These are phyloP conservation scores for Dusona sp. DNA, from an alignment of 2,888 invertebrate genomes.

Conservation along the genomic window DNA sequence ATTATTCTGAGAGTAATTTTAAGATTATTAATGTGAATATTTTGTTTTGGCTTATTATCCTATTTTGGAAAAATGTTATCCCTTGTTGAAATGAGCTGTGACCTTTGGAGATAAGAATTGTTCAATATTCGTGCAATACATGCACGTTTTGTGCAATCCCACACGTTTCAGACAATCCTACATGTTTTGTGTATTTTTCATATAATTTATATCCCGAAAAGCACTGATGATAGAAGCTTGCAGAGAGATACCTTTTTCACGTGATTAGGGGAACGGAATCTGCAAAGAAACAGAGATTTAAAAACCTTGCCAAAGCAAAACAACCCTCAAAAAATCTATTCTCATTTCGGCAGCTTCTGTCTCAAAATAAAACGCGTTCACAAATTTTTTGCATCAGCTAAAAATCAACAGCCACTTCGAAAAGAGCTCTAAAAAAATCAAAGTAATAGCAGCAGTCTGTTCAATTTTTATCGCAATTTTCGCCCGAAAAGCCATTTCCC, in stretches of 20 bases:
- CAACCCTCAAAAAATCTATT: too few relatives aligned
- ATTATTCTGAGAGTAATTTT: neutral
- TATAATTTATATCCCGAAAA: slow-evolving; percentile 3
- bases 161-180: neutral
- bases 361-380: neutral
- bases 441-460: neutral
- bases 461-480: slow-evolving; percentile 16
- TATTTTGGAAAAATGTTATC: neutral
- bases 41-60: neutral
- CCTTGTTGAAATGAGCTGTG: neutral
- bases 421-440: neutral
- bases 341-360: neutral
- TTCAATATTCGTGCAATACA: neutral
- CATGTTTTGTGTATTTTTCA: slow-evolving; percentile 1
- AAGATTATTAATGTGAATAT: neutral
- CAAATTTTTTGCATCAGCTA: neutral
- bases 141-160: neutral
- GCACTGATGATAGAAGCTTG: neutral
- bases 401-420: neutral
- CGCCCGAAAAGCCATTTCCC: slow-evolving; percentile 7
- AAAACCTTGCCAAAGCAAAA: neutral
- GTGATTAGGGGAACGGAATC: neutral
- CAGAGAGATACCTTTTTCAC: neutral
- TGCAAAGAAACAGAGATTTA: neutral
- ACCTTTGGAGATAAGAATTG: neutral